These are phyloP conservation scores for Natator depressus DNA, from an alignment of 2,113 vertebrate genomes.

Conservation along the genomic window DNA sequence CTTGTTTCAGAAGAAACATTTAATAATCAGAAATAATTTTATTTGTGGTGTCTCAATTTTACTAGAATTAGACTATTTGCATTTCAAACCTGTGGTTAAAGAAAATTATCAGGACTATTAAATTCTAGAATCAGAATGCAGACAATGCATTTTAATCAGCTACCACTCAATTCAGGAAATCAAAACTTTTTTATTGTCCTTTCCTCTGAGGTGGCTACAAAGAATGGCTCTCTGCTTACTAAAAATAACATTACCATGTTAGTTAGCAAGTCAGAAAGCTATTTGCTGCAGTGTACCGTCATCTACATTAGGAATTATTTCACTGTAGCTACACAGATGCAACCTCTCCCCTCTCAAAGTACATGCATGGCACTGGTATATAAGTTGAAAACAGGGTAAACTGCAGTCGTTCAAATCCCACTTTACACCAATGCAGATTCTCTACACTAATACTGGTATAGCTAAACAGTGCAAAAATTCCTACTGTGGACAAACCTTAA, in stretches of 20 bases:
- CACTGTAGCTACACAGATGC: background rate
- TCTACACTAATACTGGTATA: background rate
- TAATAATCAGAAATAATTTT: background rate
- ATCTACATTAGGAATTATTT: background rate
- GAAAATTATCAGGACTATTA: background rate
- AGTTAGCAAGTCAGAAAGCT: background rate
- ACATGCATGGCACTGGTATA: accelerated
- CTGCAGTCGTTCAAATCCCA: background rate
- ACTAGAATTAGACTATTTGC: background rate
- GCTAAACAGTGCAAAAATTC: background rate
- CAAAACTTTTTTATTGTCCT: background rate
- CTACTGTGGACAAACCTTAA: background rate
- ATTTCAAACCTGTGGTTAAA: background rate
- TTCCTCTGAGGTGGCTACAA: background rate
- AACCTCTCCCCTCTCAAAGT: background rate
- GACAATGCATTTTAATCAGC: background rate
- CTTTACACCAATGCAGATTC: background rate
- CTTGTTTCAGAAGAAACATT: background rate
- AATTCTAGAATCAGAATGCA: background rate
- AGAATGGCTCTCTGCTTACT: background rate
- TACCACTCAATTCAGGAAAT: background rate
- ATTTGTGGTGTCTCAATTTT: background rate
- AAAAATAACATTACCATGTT: background rate
- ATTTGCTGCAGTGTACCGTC: background rate
- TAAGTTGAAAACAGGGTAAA: background rate